Conservation (phyloP, 2,888 invertebrate species). For the Parapristionchus giblindavisi region DNA sequence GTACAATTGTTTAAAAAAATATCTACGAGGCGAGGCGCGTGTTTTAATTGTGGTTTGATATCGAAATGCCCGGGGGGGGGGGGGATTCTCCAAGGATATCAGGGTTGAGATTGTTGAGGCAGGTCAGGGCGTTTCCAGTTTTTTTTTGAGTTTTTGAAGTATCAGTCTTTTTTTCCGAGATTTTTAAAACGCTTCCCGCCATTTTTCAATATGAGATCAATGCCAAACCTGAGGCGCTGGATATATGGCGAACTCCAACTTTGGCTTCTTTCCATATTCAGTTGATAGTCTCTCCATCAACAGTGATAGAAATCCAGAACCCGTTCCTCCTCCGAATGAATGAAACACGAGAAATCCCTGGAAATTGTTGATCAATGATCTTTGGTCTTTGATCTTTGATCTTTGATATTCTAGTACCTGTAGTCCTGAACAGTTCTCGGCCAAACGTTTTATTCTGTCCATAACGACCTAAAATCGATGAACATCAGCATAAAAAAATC, state of each 20-base stretch:
- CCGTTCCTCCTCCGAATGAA: slow-evolving; percentile 88
- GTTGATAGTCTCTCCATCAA: slow-evolving; percentile 39
- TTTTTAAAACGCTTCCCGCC: no score
- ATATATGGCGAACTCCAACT: slow-evolving; percentile 39
- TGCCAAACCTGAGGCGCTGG: slow-evolving; percentile 37
- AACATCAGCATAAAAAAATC: background rate
- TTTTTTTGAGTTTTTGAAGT: background rate
- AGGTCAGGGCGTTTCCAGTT: background rate
- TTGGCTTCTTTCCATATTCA: slow-evolving; percentile 38
- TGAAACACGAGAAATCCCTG: slow-evolving; percentile 87
- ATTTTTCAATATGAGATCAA: no score
- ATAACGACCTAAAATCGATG: slow-evolving; percentile 53
- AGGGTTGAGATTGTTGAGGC: no score
- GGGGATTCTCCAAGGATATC: no score
- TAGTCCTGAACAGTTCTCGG: slow-evolving; percentile 82
- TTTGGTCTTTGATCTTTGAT: background rate
- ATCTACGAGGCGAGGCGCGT: no score
- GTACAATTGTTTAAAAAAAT: no score
- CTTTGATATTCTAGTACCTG: slow-evolving; percentile 34
- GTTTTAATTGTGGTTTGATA: no score
- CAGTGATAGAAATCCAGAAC: slow-evolving; percentile 71
- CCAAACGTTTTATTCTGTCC: slow-evolving; percentile 64
- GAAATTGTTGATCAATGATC: background rate
- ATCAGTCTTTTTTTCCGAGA: no score
- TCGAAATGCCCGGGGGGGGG: no score